Evolutionary conservation across 2,113 vertebrate species (phyloP), one percentile per base, ranked within the genome.

Genomic region (Nycticebus coucang): DNA sequence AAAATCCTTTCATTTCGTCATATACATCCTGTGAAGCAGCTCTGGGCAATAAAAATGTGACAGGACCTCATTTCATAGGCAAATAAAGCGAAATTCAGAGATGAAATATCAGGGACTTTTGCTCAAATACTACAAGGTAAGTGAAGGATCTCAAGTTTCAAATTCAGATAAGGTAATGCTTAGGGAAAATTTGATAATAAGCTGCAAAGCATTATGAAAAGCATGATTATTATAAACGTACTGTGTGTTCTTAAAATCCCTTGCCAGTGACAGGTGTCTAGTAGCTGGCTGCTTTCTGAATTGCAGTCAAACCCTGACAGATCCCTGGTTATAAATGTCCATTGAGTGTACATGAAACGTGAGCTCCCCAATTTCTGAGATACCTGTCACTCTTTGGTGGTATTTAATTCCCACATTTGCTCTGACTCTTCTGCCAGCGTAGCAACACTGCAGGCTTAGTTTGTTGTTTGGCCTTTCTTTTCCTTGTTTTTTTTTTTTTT

Each of bases 181-280:
- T 66, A 24, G 33, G 45, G 17, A 37, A 37, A 24, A 3, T 6
- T 57, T 10, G 3, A 14, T 1, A 2, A 6, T 24, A 4, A 3
- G 22, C 26, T 21, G 1, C 22, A 18, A 59, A 12, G 19, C 60
- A 14, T 66, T 45, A 2, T 28, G 59, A 33, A 30, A 72, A 41
- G 83, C 83, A 30, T 75, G 74, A n/a, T 62, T 41, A 1, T 45
- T 53, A 5, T 41, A 24, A 69, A 57, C 22, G 33, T 30, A 0
- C 57, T 28, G 0, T 87, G 79, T 89, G 92, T 26, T 94, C 97
- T 89, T 91, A 26, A 93, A 85, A 87, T 94, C 97, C 95, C 89
- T 95, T 91, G 93, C 68, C 72, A 72, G 26, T 14, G 93, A 80
- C 97, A 96, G 86, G 86, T 96, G 79, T 41, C 75, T 28, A 1